These are phyloP conservation scores for Nyctibius bracteatus DNA, from an alignment of 2,113 vertebrate species.

Conservation along the genomic window DNA sequence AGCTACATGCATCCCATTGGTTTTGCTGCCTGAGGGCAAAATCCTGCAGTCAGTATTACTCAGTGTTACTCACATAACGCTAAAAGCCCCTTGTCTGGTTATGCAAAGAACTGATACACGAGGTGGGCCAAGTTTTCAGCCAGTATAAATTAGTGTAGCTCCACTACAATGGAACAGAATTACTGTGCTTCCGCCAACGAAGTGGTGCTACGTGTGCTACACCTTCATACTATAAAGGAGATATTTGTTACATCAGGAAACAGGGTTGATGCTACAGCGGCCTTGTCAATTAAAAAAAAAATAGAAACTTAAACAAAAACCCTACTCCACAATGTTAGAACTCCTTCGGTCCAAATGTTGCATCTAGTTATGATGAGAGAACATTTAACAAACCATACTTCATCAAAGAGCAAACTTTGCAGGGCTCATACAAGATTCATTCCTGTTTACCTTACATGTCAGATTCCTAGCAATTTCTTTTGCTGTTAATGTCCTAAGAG, in stretches of 20 bases:
- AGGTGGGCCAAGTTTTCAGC: neutral
- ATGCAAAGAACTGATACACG: neutral
- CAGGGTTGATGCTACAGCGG: neutral
- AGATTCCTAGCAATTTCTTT: slow-evolving; percentile 5
- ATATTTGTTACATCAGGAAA: neutral
- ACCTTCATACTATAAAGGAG: neutral
- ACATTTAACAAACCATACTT: neutral
- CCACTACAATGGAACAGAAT: neutral
- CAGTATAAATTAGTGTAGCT: neutral
- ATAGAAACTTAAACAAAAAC: neutral
- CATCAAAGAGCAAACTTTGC: slow-evolving; percentile 34
- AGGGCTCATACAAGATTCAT: slow-evolving; percentile 35
- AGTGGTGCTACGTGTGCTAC: neutral
- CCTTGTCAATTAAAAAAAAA: neutral
- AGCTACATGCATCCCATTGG: neutral
- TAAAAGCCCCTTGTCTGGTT: neutral
- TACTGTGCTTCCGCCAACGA: neutral
- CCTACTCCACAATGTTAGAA: neutral
- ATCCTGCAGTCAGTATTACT: neutral
- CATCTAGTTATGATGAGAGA: neutral
- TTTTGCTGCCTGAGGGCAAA: neutral
- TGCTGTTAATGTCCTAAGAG: neutral
- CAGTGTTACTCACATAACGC: neutral
- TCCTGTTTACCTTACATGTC: slow-evolving; percentile 23
- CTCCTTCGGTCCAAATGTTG: neutral